These are phyloP conservation scores for Drosophila stalkeri DNA, from an alignment of 2,888 invertebrate species.

Conservation along the genomic window DNA sequence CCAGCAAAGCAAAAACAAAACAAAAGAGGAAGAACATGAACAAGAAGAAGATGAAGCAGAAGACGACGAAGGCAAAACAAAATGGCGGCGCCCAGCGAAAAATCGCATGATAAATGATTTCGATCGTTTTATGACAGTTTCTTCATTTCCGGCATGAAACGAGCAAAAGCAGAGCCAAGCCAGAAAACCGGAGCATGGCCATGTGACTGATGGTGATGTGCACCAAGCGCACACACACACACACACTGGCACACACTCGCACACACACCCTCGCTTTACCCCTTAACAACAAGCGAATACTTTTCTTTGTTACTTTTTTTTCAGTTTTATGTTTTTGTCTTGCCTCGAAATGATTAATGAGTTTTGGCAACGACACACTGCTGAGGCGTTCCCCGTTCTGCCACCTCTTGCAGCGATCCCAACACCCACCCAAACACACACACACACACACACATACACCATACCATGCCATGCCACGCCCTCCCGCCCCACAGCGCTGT, in stretches of 20 bases:
- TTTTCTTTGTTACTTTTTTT: conserved; percentile 22
- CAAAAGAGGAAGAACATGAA: conserved; percentile 7
- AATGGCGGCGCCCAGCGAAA: conserved; percentile 61
- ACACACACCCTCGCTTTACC: conserved; percentile 5
- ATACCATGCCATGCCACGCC: conserved; percentile 30
- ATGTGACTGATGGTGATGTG: conserved; percentile 55
- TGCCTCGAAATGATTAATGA: conserved; percentile 75
- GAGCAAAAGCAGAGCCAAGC: conserved; percentile 57
- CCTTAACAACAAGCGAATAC: conserved; percentile 6
- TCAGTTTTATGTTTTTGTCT: conserved; percentile 11
- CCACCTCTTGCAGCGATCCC: conserved; percentile 30
- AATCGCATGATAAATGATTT: conserved; percentile 83
- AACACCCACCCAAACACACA: conserved; percentile 50
- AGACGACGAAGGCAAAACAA: conserved; percentile 41
- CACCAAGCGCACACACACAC: neutral
- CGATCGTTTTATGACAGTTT: conserved; percentile 83
- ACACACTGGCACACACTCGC: conserved; percentile 5
- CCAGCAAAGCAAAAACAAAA: conserved; percentile 13
- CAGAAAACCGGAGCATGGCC: conserved; percentile 51
- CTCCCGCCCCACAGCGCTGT: conserved; percentile 24
- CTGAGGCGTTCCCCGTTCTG: conserved; percentile 16
- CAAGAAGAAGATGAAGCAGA: conserved; percentile 3
- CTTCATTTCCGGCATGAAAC: conserved; percentile 83
- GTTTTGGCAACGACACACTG: conserved; percentile 54
- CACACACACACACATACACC: conserved; percentile 17